Conservation (phyloP, 2,888 invertebrate species). For the Tiphia femorata region DNA sequence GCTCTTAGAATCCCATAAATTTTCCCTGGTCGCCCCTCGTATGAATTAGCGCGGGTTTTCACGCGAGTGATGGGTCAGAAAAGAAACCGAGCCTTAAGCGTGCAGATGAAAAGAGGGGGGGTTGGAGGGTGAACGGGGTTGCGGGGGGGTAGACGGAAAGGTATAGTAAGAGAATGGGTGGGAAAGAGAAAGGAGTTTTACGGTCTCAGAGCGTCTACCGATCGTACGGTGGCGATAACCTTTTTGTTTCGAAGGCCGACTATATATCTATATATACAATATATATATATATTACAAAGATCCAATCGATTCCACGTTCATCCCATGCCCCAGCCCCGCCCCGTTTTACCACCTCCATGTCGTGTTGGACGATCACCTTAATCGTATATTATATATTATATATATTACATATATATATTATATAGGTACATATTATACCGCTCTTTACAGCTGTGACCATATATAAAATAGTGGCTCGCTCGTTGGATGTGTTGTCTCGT, state of each 20-base stretch:
- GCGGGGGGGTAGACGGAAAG: neutral
- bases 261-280: no score
- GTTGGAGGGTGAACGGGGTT: neutral
- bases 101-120: neutral
- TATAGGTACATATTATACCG: constrained; percentile 39
- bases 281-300: constrained; percentile 25
- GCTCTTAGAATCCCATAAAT: constrained; percentile 41
- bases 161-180: neutral
- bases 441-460: constrained; percentile 67
- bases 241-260: constrained; percentile 33
- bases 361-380: constrained; percentile 44
- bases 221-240: constrained; percentile 31
- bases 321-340: constrained; percentile 20
- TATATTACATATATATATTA: constrained; percentile 27
- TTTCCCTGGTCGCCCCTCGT: neutral
- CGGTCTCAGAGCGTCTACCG: constrained; percentile 46
- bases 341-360: constrained; percentile 30
- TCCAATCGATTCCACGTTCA: constrained; percentile 30
- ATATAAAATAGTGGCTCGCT: constrained; percentile 68
- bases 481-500: constrained; percentile 70
- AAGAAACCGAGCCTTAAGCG: neutral
- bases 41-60: constrained; percentile 12
- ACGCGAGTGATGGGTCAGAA: constrained; percentile 1
- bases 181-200: constrained; percentile 7
- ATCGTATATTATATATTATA: constrained; percentile 36